Conservation (phyloP, 2,113 vertebrate species). For the Ornithorhynchus anatinus region DNA sequence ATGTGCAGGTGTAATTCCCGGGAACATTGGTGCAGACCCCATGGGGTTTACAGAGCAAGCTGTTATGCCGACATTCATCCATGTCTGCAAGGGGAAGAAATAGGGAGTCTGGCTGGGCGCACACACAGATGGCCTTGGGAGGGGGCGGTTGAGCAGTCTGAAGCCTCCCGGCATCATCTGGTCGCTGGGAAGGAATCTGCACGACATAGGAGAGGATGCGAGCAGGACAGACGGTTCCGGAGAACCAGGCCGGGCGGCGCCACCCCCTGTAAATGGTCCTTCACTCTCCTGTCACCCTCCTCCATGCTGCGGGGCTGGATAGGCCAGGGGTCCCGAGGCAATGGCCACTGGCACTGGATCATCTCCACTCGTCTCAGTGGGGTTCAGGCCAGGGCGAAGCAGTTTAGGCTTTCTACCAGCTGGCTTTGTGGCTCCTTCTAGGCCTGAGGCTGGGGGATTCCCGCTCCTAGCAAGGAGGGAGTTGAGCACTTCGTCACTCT, state of each 20-base stretch:
- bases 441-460: neutral
- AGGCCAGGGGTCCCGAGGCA: neutral
- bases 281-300: neutral
- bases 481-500: too few species aligned
- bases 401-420: too few species aligned
- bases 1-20: neutral
- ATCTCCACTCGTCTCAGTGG: too few species aligned
- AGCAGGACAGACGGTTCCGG: too few species aligned
- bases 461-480: rapidly evolving
- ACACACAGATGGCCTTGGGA: neutral
- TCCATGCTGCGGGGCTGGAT: too few species aligned
- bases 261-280: neutral
- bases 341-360: neutral
- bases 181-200: rapidly evolving
- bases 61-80: neutral
- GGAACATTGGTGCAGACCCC: neutral
- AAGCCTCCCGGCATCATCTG: neutral
- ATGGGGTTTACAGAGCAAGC: neutral
- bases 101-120: neutral
- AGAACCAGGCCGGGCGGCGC: rapidly evolving
- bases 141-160: neutral
- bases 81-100: constrained; percentile 6
- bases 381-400: neutral
- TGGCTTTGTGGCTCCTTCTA: neutral
- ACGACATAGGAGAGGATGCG: too few species aligned